A percentile compares a stretch with the other conserved stretches of the same genome.
phyloP scores from a whole-genome alignment of 2,113 vertebrate species.

The Galemys pyrenaicus region DNA sequence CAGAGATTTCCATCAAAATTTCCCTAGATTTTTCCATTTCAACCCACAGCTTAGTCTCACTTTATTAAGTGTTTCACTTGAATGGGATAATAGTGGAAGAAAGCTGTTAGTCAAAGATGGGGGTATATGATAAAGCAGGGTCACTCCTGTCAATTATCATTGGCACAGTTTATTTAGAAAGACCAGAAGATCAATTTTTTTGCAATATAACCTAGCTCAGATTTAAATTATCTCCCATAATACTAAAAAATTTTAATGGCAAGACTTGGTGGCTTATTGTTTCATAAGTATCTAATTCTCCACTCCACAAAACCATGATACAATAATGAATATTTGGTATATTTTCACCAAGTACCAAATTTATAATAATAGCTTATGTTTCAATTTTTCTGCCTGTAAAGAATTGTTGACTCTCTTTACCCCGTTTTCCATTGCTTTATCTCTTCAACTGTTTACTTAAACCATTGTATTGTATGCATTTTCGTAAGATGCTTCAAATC shows the following conservation, averaged over 20 bases:
- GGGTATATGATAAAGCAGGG: too few relatives aligned
- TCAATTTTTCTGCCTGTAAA: background rate
- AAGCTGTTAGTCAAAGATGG: background rate
- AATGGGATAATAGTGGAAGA: background rate
- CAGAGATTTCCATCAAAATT: slow-evolving; percentile 12
- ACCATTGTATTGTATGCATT: background rate
- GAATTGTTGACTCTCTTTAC: background rate
- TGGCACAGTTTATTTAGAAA: background rate
- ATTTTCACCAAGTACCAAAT: background rate
- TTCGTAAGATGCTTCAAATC: slow-evolving; percentile 47
- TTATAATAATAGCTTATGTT: background rate
- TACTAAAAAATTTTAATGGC: background rate
- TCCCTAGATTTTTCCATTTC: background rate
- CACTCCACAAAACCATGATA: background rate
- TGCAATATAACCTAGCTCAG: background rate
- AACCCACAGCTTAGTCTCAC: background rate
- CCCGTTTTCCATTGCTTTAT: background rate
- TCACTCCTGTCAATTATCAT: background rate
- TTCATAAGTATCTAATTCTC: slow-evolving; percentile 27
- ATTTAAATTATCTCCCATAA: slow-evolving; percentile 30
- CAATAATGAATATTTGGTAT: background rate
- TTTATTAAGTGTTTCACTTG: background rate
- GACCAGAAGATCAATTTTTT: background rate
- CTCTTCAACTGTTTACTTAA: slow-evolving; percentile 64
- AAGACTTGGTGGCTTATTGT: background rate